Conservation (phyloP, 1,140 invertebrate genomes). For the Helicoverpa armigera region DNA sequence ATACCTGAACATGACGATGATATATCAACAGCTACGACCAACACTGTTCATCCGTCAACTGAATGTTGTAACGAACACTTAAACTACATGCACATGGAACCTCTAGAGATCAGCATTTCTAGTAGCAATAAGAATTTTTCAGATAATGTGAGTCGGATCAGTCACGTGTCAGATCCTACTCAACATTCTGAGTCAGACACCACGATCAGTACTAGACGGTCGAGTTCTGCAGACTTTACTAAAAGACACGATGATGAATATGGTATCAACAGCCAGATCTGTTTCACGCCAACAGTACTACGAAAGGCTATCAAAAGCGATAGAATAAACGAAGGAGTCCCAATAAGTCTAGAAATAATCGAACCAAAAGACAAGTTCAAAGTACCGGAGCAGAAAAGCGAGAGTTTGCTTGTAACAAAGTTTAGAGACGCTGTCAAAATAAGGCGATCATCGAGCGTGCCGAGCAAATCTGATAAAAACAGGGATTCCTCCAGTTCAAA, state of each 20-base stretch:
- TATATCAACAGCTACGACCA: constrained; percentile 76
- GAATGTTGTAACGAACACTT: constrained; percentile 78
- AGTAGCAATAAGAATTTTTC: constrained; percentile 78
- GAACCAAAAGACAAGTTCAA: constrained; percentile 72
- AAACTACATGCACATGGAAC: constrained; percentile 82
- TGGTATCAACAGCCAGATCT: constrained; percentile 69
- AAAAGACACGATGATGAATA: constrained; percentile 81
- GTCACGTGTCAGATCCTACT: constrained; percentile 79
- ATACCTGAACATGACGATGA: constrained; percentile 83
- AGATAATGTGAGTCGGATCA: constrained; percentile 80
- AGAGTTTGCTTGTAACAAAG: constrained; percentile 76
- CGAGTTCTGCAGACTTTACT: constrained; percentile 84
- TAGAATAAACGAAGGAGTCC: constrained; percentile 74
- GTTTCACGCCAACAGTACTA: constrained; percentile 79
- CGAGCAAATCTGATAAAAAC: constrained; percentile 92
- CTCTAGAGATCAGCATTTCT: constrained; percentile 72
- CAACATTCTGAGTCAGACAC: constrained; percentile 78
- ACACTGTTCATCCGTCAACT: constrained; percentile 74
- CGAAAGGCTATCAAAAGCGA: constrained; percentile 72
- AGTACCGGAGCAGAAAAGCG: constrained; percentile 72
- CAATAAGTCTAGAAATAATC: constrained; percentile 55
- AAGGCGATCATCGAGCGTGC: constrained; percentile 92
- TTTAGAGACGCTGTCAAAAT: constrained; percentile 89
- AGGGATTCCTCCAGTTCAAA: constrained; percentile 94
- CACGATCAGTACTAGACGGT: constrained; percentile 77